These are phyloP conservation scores for Alaudala cheleensis DNA, from an alignment of 2,113 vertebrate species.

Conservation along the genomic window DNA sequence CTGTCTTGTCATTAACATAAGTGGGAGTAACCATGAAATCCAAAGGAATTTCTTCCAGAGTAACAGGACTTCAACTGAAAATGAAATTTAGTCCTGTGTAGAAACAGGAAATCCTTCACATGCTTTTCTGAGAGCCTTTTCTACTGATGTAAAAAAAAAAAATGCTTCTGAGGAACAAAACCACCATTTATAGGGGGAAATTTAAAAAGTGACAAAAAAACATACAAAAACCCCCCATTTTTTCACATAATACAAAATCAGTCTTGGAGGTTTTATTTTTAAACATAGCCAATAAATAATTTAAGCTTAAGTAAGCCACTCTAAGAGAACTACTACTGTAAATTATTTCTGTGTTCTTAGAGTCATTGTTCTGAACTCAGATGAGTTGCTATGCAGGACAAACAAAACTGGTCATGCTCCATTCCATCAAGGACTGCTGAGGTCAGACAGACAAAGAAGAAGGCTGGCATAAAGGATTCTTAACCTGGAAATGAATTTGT, in stretches of 20 bases:
- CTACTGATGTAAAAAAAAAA: background rate
- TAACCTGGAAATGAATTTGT: conserved; percentile 11
- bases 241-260: background rate
- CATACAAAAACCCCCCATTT: background rate
- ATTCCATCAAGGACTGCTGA: background rate
- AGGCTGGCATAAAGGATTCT: background rate
- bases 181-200: background rate
- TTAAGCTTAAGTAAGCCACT: background rate
- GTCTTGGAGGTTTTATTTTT: conserved; percentile 17
- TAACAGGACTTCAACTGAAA: background rate
- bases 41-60: background rate
- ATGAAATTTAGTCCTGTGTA: background rate
- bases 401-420: background rate
- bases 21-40: background rate
- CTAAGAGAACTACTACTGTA: background rate
- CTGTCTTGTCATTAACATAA: background rate
- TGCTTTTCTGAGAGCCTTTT: background rate
- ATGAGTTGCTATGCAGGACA: background rate
- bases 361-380: conserved; percentile 7
- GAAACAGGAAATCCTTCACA: background rate
- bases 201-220: background rate
- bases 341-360: background rate
- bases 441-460: background rate
- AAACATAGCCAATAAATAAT: conserved; percentile 34
- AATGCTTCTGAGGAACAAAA: background rate